A percentile compares a stretch with the other conserved stretches of the same genome.
Conservation (phyloP, 2,888 invertebrate species). For the Nineta flava region DNA sequence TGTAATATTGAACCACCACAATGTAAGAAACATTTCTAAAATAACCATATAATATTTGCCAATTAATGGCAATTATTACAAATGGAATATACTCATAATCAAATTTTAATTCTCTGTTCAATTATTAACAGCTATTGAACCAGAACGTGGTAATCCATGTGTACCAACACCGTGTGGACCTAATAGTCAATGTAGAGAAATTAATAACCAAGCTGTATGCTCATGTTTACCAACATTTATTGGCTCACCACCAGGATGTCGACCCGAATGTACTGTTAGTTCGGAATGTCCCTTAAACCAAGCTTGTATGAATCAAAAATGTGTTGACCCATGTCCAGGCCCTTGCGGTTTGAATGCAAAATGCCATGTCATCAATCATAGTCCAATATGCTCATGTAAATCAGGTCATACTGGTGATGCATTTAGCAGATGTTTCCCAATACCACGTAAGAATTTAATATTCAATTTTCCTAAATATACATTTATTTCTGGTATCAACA, state of each 20-base stretch:
- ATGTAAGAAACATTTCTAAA: neutral
- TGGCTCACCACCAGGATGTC: constrained; percentile 33
- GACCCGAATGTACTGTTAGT: constrained; percentile 33
- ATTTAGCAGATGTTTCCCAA: constrained; percentile 40
- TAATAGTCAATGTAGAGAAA: constrained; percentile 30
- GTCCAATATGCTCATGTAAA: constrained; percentile 56
- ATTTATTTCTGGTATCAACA: constrained; percentile 6
- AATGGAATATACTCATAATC: too few relatives aligned
- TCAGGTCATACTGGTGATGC: constrained; percentile 55
- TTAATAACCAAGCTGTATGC: constrained; percentile 31
- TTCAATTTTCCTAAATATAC: constrained; percentile 9
- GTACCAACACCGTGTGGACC: constrained; percentile 33
- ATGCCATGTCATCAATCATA: constrained; percentile 56
- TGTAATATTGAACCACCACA: neutral
- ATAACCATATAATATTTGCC: neutral
- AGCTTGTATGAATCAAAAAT: constrained; percentile 36
- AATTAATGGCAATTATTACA: neutral
- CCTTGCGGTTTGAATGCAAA: constrained; percentile 46
- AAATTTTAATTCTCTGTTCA: too few relatives aligned
- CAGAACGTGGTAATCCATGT: constrained; percentile 30
- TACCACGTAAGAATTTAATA: constrained; percentile 22
- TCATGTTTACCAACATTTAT: constrained; percentile 30
- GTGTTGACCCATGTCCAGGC: constrained; percentile 34
- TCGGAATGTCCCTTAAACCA: constrained; percentile 32
- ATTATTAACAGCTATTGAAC: constrained; percentile 17